Evolutionary conservation across 2,888 invertebrate species (phyloP), one percentile per base, ranked within the genome.

Genomic region (Aphodius sticticus): DNA sequence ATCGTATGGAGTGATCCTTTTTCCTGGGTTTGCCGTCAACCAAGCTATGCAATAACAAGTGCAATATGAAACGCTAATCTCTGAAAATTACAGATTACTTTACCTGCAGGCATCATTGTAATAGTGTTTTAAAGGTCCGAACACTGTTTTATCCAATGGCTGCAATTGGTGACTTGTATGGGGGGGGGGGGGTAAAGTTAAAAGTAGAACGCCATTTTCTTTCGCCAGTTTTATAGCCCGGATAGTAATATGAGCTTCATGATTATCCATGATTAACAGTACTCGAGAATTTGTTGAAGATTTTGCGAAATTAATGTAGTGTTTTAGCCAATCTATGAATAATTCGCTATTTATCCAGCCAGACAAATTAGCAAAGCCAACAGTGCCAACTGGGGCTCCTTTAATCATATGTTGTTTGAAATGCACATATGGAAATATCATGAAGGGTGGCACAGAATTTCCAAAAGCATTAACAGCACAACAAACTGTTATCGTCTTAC

Each of bases 281-380:
- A 15, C n/a, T 15, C 16, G n/a, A 26, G 26, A 26, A 26, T 26
- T 26, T 26, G 26, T 26, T 26, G 26, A 26, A 26, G 26, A 26
- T 26, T 26, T 26, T 26, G 26, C 26, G 26, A 26, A 26, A 26
- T 26, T 26, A 71, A 71, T 71, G 16, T 12, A 16, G 15, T 72
- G 7, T 0, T 16, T 6, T 16, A 72, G 6, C 16, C 74, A 72
- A n/a, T 72, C 26, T 35, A 80, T 12, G 82, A 85, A 85, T 76
- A 84, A 80, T 75, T 81, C 79, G 9, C 38, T 36, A 16, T 77
- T 83, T 83, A 83, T 83, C 84, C 85, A 86, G 5, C 84, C 85
- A 74, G 38, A 79, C 53, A 35, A 71, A 16, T 77, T 74, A 15
- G 82, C 83, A 16, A 80, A 75, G n/a, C 84, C 85, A 69, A 82